Evolutionary conservation across 2,113 vertebrate genomes (phyloP).

Genomic region (Bufo bufo): DNA sequence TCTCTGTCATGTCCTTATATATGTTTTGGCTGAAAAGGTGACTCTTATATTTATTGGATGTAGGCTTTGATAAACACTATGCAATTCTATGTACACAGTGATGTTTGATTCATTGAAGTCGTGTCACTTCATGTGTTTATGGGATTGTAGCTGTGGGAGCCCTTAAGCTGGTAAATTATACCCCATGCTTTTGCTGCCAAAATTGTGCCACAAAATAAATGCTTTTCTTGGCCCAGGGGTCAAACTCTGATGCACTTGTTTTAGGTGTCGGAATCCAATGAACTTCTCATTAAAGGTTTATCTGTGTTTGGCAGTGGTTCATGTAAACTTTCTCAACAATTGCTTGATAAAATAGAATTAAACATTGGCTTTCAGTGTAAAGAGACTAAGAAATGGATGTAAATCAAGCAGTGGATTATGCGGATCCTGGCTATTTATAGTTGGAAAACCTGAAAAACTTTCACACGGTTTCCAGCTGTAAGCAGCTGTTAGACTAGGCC

Average conservation of each 20-base stretch:
- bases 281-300: slow-evolving; percentile 68
- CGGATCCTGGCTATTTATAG: slow-evolving; percentile 77
- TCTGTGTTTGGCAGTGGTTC: slow-evolving; percentile 75
- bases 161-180: slow-evolving; percentile 77
- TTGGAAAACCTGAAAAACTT: slow-evolving; percentile 74
- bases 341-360: slow-evolving; percentile 82
- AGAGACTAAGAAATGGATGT: slow-evolving; percentile 75
- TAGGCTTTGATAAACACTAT: slow-evolving; percentile 81
- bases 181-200: slow-evolving; percentile 66
- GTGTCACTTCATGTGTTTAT: slow-evolving; percentile 85
- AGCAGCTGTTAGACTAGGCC: slow-evolving; percentile 70
- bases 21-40: slow-evolving; percentile 74
- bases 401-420: slow-evolving; percentile 68
- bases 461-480: slow-evolving; percentile 74
- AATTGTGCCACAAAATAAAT: slow-evolving; percentile 62
- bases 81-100: slow-evolving; percentile 72
- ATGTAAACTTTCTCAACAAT: slow-evolving; percentile 79
- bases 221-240: slow-evolving; percentile 60
- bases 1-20: slow-evolving; percentile 78
- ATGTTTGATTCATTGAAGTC: slow-evolving; percentile 84
- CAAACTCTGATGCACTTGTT: slow-evolving; percentile 66
- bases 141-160: slow-evolving; percentile 72
- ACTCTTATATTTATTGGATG: slow-evolving; percentile 79
- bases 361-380: slow-evolving; percentile 75
- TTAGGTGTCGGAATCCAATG: slow-evolving; percentile 62